A percentile compares a stretch with the other conserved stretches of the same genome.
phyloP scores from a whole-genome alignment of 1,140 invertebrate species.

The Philopotamus ludificatus region DNA sequence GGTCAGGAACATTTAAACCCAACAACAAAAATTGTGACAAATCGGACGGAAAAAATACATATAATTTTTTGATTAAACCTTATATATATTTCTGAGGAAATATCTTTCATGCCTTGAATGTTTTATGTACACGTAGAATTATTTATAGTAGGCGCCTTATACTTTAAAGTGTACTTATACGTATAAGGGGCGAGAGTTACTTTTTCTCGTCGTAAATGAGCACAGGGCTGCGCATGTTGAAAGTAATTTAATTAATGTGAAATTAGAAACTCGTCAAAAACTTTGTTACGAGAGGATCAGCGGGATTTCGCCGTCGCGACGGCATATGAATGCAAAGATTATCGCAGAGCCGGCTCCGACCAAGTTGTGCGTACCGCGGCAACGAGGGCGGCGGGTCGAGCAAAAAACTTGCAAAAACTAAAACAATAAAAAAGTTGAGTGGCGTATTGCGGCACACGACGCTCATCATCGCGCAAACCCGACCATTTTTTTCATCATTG shows the following conservation, averaged over 20 bases:
- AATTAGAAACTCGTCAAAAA: not conserved
- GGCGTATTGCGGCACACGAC: not conserved
- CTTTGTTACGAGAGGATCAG: not conserved
- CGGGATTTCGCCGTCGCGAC: not conserved
- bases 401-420: conserved; percentile 12
- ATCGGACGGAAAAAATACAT: no score
- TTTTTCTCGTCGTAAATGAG: no score
- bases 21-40: no score
- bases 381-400: conserved; percentile 1
- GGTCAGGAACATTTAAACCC: no score
- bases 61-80: no score
- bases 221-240: not conserved
- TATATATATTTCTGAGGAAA: no score
- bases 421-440: conserved; percentile 22
- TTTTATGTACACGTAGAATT: no score
- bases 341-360: not conserved
- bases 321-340: conserved; percentile 13
- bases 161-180: no score
- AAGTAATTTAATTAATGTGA: not conserved
- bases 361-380: conserved; percentile 16
- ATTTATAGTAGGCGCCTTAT: no score
- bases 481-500: no score
- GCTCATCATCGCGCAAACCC: not conserved
- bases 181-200: no score
- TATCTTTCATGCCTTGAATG: no score